Percentiles rank a stretch among this genome's conserved stretches.
phyloP scores from a whole-genome alignment of 2,797 vertebrate genomes.

The Rhinogobio ventralis region DNA sequence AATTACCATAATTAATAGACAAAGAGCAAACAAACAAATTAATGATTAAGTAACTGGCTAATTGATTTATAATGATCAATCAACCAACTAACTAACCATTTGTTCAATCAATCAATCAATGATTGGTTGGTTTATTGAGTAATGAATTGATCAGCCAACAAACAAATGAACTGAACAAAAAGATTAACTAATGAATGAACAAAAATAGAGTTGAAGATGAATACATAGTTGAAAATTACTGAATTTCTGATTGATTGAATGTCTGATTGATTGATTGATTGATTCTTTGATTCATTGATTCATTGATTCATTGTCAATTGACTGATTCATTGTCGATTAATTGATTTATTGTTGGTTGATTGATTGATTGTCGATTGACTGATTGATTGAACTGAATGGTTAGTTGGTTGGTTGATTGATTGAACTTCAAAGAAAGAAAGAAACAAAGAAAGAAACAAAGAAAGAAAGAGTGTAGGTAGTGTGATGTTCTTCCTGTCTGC shows the following conservation, averaged over 20 bases:
- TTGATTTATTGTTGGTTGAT: background rate
- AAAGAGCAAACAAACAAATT: background rate
- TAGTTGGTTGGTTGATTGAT: background rate
- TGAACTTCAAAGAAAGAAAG: background rate
- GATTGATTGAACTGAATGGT: background rate
- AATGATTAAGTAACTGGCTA: background rate
- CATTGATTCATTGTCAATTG: background rate
- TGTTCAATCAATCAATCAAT: background rate
- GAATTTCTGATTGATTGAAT: background rate
- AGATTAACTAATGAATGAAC: background rate
- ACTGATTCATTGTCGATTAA: too few relatives aligned
- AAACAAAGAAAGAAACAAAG: constrained; percentile 2
- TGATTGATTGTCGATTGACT: background rate
- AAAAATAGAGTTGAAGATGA: too few relatives aligned
- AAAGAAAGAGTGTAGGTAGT: constrained; percentile 4
- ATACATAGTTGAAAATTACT: too few relatives aligned
- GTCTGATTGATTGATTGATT: background rate
- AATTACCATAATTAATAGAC: background rate
- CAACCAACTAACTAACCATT: background rate
- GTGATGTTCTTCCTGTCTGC: constrained; percentile 22
- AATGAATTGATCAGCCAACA: background rate
- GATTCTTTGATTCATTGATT: background rate
- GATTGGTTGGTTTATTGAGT: background rate
- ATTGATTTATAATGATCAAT: background rate
- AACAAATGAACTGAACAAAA: background rate